phyloP scores from a whole-genome alignment of 1,140 invertebrate species.

The Pseudomyrmex sp. region DNA sequence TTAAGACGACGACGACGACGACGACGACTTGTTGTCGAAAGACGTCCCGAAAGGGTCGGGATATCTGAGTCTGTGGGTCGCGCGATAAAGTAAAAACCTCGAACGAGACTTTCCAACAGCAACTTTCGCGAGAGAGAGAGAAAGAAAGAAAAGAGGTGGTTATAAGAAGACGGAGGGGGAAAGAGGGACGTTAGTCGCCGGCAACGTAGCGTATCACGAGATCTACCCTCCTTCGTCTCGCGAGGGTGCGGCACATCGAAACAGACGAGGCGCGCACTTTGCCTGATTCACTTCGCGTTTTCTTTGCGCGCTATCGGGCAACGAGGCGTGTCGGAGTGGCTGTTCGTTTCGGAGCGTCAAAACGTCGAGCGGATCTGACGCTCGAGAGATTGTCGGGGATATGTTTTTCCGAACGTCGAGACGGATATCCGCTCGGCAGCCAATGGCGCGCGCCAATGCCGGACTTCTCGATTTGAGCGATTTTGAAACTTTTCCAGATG shows the following conservation, averaged over 20 bases:
- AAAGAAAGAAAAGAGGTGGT: too few species aligned
- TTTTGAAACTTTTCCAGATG: neutral
- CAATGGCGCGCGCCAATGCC: neutral
- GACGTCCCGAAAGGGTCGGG: neutral
- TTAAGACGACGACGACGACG: constrained; percentile 27
- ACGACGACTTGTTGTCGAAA: constrained; percentile 32
- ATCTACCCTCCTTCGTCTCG: neutral
- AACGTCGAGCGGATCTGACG: constrained; percentile 50
- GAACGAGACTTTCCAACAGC: constrained; percentile 8
- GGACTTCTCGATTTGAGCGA: neutral
- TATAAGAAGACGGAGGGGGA: neutral
- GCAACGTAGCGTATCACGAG: constrained; percentile 46
- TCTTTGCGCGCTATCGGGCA: constrained; percentile 51
- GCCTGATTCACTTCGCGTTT: constrained; percentile 41
- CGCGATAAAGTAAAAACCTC: constrained; percentile 40
- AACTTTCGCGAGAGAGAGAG: neutral
- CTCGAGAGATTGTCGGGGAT: constrained; percentile 47
- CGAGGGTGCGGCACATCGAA: constrained; percentile 30
- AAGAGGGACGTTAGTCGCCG: constrained; percentile 11
- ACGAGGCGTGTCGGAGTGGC: constrained; percentile 59
- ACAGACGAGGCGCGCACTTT: constrained; percentile 41
- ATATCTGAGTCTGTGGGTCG: constrained; percentile 6
- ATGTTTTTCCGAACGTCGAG: constrained; percentile 34
- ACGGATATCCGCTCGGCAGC: neutral
- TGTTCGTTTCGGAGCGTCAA: constrained; percentile 54